Evolutionary conservation across 2,797 vertebrate species (phyloP).

Genomic region (Microchirus variegatus): DNA sequence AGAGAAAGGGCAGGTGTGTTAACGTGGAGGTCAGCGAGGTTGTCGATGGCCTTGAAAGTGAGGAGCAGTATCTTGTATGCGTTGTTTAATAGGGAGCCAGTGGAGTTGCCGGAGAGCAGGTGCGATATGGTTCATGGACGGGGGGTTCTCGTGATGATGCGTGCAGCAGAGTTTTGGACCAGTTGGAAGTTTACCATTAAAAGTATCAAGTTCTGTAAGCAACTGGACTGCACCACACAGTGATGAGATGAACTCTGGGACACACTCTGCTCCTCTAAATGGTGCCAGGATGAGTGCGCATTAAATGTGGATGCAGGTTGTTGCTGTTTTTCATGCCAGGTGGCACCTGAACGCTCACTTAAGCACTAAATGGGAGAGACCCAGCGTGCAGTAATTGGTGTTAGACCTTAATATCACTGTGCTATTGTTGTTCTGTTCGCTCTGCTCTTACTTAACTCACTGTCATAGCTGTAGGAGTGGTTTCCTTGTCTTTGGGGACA

Average conservation of each 20-base stretch:
- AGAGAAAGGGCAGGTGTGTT: no score
- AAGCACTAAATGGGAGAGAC: slow-evolving; percentile 12
- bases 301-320: background rate
- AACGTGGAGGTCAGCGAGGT: no score
- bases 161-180: no score
- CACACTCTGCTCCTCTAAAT: background rate
- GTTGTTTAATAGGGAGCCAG: no score
- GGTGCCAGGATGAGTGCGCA: background rate
- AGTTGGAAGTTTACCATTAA: no score
- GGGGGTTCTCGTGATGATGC: no score
- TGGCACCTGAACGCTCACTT: slow-evolving; percentile 5
- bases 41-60: no score
- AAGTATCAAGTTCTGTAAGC: background rate
- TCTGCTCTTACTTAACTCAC: background rate
- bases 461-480: background rate
- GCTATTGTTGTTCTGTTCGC: background rate
- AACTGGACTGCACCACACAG: background rate
- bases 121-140: no score
- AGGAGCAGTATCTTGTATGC: no score
- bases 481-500: slow-evolving; percentile 1
- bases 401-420: slow-evolving; percentile 4
- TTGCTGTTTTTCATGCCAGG: slow-evolving; percentile 14
- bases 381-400: background rate
- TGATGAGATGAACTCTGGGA: background rate
- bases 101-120: no score